Percentiles rank a stretch among this genome's conserved stretches.
Conservation (phyloP, 2,113 vertebrate species). For the Antechinus stuartii region DNA sequence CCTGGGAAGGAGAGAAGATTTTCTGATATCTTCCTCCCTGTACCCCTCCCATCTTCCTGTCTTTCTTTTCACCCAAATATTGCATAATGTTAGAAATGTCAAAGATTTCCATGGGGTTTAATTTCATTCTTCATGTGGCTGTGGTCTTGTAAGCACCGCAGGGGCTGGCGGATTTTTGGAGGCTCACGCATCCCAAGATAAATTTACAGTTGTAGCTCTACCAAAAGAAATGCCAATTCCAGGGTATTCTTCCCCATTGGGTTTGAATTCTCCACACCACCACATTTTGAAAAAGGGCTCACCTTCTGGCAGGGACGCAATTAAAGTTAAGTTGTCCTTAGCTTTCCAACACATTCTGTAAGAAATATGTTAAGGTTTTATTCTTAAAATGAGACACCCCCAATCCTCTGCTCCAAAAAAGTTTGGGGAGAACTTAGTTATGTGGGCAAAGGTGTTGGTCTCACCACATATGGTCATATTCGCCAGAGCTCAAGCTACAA, state of each 20-base stretch:
- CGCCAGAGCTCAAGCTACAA: not conserved
- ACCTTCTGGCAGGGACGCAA: not conserved
- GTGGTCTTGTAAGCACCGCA: constrained; percentile 80
- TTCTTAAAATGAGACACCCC: constrained; percentile 23
- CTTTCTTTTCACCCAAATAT: constrained; percentile 85
- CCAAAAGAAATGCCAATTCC: constrained; percentile 51
- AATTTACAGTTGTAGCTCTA: constrained; percentile 75
- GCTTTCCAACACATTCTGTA: not conserved
- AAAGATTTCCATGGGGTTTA: constrained; percentile 84
- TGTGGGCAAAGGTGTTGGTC: constrained; percentile 17
- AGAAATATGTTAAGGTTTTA: not conserved
- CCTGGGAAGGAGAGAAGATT: constrained; percentile 81
- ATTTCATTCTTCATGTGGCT: constrained; percentile 85
- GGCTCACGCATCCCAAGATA: constrained; percentile 80
- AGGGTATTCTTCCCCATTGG: constrained; percentile 48
- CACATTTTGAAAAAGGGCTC: constrained; percentile 18
- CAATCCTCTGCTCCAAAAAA: not conserved
- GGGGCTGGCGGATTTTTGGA: constrained; percentile 84
- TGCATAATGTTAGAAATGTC: constrained; percentile 87
- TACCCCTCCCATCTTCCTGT: not conserved
- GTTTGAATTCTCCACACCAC: constrained; percentile 24
- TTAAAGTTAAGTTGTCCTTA: not conserved
- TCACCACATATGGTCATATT: not conserved
- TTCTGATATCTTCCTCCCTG: constrained; percentile 58
- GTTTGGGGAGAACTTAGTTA: constrained; percentile 50